Evolutionary conservation across 1,140 invertebrate species (phyloP), one percentile per base, ranked within the genome.

Genomic region (Aricia agestis): DNA sequence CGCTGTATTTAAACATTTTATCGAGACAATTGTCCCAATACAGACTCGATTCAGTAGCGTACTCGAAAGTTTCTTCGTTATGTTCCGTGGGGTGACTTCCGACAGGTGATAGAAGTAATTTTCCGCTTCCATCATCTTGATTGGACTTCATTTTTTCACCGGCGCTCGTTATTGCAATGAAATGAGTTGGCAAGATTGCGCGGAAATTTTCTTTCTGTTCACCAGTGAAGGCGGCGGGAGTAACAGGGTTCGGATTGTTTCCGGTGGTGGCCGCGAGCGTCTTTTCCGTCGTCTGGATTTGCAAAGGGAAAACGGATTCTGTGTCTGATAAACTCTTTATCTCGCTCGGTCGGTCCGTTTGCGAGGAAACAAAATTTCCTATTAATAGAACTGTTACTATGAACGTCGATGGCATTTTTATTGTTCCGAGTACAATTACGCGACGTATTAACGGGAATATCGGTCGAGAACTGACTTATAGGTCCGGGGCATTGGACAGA

Each of bases 11-110:
- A 36, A 80, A 82, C 45, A 72, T 74, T 45, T 79, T 83, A 75
- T 87, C 84, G 66, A 85, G 80, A 76, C 89, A 91, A 70, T 82
- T 85, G 67, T 89, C 82, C 89, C 85, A 89, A 45, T 85, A 75
- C 68, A 89, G 76, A 76, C 82, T 81, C 42, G 80, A 69, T 11
- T 78, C 59, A 10, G 72, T 78, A 32, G 76, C 74, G 72, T 75
- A 63, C 58, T 70, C 69, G 69, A 63, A 32, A 71, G 78, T 76
- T 69, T 74, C 69, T 68, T 73, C 52, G 71, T 66, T 32, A 15
- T 66, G 73, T 70, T 73, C 77, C 74, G 68, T 45, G 10, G 32
- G 71, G 17, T 68, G 76, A 72, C 77, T 85, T 80, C 68, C 63
- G 74, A 79, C 59, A 68, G 66, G 25, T 61, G 76, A 73, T 81